These are phyloP conservation scores for Bombus waltoni DNA, from an alignment of 1,140 invertebrate species.

Conservation along the genomic window DNA sequence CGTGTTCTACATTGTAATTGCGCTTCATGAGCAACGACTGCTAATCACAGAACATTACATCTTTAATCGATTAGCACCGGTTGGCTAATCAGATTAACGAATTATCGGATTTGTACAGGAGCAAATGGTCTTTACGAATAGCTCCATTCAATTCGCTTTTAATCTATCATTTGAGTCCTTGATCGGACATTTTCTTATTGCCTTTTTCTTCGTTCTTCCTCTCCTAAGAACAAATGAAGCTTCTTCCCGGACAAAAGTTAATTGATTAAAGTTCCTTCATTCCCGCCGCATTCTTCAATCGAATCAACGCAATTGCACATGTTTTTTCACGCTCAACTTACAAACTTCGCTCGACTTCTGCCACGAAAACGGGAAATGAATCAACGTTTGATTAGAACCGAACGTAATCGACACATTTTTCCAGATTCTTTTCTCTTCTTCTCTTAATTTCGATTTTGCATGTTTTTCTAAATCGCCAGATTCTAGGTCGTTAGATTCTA, in stretches of 20 bases:
- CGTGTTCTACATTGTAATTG: background rate
- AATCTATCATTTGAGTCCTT: conserved; percentile 48
- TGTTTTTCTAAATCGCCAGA: background rate
- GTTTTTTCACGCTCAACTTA: background rate
- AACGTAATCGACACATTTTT: background rate
- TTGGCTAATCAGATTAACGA: conserved; percentile 61
- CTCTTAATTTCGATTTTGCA: background rate
- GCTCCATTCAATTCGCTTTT: conserved; percentile 48
- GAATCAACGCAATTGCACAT: background rate
- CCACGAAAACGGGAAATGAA: background rate
- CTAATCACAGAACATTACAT: conserved; percentile 45
- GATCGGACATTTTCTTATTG: conserved; percentile 24
- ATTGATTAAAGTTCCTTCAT: conserved; percentile 41
- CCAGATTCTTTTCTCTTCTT: background rate
- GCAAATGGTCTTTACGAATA: conserved; percentile 1
- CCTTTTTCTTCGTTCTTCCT: background rate
- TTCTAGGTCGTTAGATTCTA: background rate
- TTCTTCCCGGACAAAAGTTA: conserved; percentile 3
- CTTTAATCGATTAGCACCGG: conserved; percentile 49
- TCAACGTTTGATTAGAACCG: background rate
- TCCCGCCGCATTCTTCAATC: background rate
- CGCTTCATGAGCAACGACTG: background rate
- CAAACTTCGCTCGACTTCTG: background rate
- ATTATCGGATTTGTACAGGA: conserved; percentile 57
- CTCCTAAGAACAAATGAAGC: conserved; percentile 14